Evolutionary conservation across 1,140 invertebrate genomes (phyloP), one percentile per base, ranked within the genome.

Genomic region (Drosophila tristis): DNA sequence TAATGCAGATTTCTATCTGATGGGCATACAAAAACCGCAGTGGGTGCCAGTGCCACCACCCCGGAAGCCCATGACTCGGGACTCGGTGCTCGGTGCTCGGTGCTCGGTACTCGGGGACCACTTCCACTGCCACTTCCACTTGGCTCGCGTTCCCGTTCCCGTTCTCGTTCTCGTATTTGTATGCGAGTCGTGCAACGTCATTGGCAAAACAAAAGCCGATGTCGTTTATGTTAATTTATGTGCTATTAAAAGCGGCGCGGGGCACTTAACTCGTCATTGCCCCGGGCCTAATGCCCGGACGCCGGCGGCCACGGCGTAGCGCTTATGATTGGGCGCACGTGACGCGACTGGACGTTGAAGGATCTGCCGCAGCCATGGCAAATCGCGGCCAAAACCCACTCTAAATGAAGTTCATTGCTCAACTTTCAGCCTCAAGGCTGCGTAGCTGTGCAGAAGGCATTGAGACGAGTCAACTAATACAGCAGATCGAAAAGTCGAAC

Each of bases 11-110:
- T 89, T 82, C 65, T 89, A 87, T 87, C 84, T 87, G 74, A 82
- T 87, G 82, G 84, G 84, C 82, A 87, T 89, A 89, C 82, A 87
- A 89, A 79, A 87, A 87, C 82, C 82, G 72, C 82, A 87, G 84
- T 87, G 82, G 82, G 82, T 87, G 81, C 82, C 31, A 53, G 47
- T 55, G 26, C 51, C 39, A 53, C 50, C 54, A 59, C 55, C 44
- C 8, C n/a, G 55, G 43, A 23, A 57, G 11, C 4, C 11, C 35
- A 39, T 39, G 35, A 39, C 35, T 39, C 35, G 35, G 31, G 9
- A 9, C 9, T 35, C 31, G 31, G 8, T 0, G 5, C 8, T 31
- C 29, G 29, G 29, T 2, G 6, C 1, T 31, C 31, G 31, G 35
- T 1, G 4, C 11, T 54, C 31, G 31, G 35, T 1, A 5, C 11